Evolutionary conservation across 1,140 invertebrate species (phyloP).

Genomic region (Paralvinella palmiformis): DNA sequence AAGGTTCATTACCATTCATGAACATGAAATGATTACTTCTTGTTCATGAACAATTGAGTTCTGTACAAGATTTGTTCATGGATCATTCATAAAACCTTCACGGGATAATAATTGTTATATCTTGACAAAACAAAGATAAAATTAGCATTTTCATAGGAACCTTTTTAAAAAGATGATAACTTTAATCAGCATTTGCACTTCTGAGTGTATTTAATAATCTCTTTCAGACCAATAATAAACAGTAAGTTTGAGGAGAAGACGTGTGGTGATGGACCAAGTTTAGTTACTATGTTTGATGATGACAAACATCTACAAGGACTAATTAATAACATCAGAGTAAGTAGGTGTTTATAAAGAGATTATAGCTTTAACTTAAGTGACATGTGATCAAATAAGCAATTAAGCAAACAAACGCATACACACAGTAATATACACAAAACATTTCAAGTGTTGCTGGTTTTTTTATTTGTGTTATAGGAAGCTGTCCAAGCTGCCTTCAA

Average conservation of each 20-base stretch:
- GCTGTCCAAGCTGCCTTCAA: conserved; percentile 59
- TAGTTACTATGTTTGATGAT: conserved; percentile 60
- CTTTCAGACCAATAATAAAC: conserved; percentile 66
- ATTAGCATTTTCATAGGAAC: too few species aligned
- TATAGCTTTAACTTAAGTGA: neutral
- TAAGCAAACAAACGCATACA: neutral
- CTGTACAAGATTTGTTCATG: too few species aligned
- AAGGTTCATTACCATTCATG: too few species aligned
- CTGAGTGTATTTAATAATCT: too few species aligned
- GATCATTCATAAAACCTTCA: too few species aligned
- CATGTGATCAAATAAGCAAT: neutral
- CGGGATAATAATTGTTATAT: too few species aligned
- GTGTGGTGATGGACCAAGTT: conserved; percentile 60
- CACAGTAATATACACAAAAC: neutral
- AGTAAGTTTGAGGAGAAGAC: conserved; percentile 63
- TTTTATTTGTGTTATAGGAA: conserved; percentile 44
- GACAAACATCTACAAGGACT: conserved; percentile 58
- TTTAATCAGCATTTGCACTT: too few species aligned
- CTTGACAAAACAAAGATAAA: too few species aligned
- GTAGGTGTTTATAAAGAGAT: conserved; percentile 3
- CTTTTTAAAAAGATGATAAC: too few species aligned
- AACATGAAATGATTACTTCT: too few species aligned
- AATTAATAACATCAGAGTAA: conserved; percentile 45
- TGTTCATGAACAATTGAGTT: too few species aligned
- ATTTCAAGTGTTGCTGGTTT: too few species aligned